phyloP scores from a whole-genome alignment of 1,140 invertebrate species.

The Lepidostoma basale region DNA sequence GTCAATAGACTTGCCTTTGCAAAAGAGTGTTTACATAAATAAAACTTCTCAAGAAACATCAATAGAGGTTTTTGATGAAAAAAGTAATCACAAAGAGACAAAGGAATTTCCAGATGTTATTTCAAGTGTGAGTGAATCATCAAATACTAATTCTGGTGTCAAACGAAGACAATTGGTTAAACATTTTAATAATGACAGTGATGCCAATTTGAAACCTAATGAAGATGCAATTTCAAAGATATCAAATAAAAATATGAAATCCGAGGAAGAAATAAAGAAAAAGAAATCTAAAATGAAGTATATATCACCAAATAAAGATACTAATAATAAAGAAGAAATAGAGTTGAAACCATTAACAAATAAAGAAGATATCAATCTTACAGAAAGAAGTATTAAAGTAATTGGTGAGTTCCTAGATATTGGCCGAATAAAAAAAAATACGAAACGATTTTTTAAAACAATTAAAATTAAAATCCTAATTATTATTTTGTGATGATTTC shows the following conservation, averaged over 20 bases:
- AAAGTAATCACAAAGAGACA: neutral
- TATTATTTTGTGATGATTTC: neutral
- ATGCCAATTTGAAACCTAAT: no score
- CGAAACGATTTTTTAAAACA: neutral
- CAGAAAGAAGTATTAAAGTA: neutral
- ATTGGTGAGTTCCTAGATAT: no score
- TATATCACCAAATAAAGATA: neutral
- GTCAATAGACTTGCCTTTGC: neutral
- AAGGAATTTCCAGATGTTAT: neutral
- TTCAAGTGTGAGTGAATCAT: conserved; percentile 2
- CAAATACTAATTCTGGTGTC: neutral
- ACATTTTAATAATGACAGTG: no score
- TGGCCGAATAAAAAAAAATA: no score
- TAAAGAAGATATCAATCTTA: neutral
- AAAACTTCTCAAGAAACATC: neutral
- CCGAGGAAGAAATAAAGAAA: neutral
- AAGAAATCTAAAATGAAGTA: no score
- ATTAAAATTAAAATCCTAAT: neutral
- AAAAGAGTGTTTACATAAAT: neutral
- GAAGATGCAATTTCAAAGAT: neutral
- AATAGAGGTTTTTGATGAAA: conserved; percentile 2
- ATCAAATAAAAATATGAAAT: neutral
- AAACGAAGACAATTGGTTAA: no score
- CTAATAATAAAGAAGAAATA: neutral
- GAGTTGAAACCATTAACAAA: conserved; percentile 4